phyloP scores from a whole-genome alignment of 2,888 invertebrate genomes.

The Hydroisotoma schaefferi region DNA sequence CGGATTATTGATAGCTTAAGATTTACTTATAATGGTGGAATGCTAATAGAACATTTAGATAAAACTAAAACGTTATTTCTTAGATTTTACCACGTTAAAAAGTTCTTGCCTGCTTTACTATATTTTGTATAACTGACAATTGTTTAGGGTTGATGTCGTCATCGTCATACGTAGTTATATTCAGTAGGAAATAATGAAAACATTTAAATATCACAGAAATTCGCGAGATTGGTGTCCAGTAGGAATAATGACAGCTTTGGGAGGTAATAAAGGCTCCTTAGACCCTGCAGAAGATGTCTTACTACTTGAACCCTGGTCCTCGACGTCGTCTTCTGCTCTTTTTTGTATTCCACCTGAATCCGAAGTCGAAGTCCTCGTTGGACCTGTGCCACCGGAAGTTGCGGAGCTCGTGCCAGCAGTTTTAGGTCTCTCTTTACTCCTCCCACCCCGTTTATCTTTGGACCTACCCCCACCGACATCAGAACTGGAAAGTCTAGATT shows the following conservation, averaged over 20 bases:
- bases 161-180: neutral
- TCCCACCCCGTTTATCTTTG: slow-evolving; percentile 34
- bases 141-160: neutral
- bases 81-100: too few relatives aligned
- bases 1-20: too few relatives aligned
- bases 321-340: slow-evolving; percentile 52
- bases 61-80: too few relatives aligned
- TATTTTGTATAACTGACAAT: neutral
- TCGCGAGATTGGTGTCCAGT: slow-evolving; percentile 46
- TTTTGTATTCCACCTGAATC: slow-evolving; percentile 52
- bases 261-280: slow-evolving; percentile 45
- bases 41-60: too few relatives aligned
- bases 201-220: slow-evolving; percentile 47
- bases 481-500: slow-evolving; percentile 42
- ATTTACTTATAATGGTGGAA: too few relatives aligned
- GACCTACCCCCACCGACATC: slow-evolving; percentile 36
- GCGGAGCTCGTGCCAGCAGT: slow-evolving; percentile 45
- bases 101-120: neutral
- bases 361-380: slow-evolving; percentile 53
- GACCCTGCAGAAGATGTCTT: slow-evolving; percentile 45
- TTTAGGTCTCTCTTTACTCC: slow-evolving; percentile 46
- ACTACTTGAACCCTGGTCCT: slow-evolving; percentile 46
- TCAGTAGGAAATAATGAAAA: neutral
- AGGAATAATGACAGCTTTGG: slow-evolving; percentile 47
- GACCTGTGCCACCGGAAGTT: slow-evolving; percentile 21